These are phyloP conservation scores for Margarornis squamiger DNA, from an alignment of 2,797 vertebrate species.

Conservation along the genomic window DNA sequence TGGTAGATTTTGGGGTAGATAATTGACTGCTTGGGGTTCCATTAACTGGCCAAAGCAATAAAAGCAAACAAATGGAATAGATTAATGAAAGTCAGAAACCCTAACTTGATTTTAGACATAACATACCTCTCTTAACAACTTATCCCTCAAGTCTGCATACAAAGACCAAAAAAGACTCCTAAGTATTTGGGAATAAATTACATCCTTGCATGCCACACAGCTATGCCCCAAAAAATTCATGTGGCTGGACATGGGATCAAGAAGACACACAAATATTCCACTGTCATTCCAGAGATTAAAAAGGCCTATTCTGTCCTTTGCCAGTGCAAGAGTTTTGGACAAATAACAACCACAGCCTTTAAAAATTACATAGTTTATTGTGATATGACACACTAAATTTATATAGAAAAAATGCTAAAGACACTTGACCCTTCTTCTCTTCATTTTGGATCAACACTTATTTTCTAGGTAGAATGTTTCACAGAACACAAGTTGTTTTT, in stretches of 20 bases:
- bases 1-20: constrained; percentile 89
- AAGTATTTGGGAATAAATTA: constrained; percentile 6
- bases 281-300: neutral
- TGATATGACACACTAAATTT: neutral
- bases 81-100: neutral
- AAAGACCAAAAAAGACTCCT: constrained; percentile 23
- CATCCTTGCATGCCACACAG: neutral
- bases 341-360: neutral
- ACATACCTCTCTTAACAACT: neutral
- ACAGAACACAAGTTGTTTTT: neutral
- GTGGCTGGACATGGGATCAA: neutral
- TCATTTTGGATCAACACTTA: neutral
- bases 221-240: neutral
- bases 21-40: constrained; percentile 89
- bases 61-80: neutral
- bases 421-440: neutral
- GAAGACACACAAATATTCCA: neutral
- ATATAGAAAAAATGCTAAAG: neutral
- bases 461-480: neutral
- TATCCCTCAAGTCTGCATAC: neutral
- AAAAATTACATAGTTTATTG: neutral
- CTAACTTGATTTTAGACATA: neutral
- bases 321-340: neutral
- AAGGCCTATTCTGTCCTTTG: neutral
- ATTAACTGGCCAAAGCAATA: constrained; percentile 82